These are phyloP conservation scores for Apaloderma vittatum DNA, from an alignment of 2,113 vertebrate species.

Conservation along the genomic window DNA sequence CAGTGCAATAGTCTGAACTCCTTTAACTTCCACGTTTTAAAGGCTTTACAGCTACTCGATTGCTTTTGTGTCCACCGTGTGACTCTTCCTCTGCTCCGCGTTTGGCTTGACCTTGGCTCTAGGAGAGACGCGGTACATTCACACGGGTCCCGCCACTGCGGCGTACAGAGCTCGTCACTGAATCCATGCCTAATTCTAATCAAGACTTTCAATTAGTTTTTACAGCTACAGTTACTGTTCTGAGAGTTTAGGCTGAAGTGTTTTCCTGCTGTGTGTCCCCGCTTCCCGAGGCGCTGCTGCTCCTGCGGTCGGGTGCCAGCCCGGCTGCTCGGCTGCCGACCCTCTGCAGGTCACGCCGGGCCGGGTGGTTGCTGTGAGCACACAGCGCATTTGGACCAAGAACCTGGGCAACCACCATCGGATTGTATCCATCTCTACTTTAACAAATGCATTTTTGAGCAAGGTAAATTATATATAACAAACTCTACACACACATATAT, in stretches of 20 bases:
- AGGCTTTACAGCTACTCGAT: background rate
- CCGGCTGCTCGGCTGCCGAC: background rate
- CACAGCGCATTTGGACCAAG: background rate
- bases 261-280: background rate
- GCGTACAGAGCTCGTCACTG: background rate
- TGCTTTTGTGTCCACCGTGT: background rate
- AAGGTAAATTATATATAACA: background rate
- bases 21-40: background rate
- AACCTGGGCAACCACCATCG: background rate
- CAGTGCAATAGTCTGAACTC: background rate
- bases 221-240: no score
- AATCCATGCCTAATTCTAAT: fast-evolving
- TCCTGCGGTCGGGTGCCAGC: background rate
- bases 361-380: no score
- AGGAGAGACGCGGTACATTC: background rate
- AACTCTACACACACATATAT: fast-evolving
- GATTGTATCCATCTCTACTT: background rate
- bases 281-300: background rate
- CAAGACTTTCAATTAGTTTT: background rate
- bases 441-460: background rate
- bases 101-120: background rate
- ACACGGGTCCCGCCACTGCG: background rate
- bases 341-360: no score
- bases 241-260: background rate
- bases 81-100: background rate